These are phyloP conservation scores for Malurus cyaneus DNA, from an alignment of 2,113 vertebrate species.

Conservation along the genomic window DNA sequence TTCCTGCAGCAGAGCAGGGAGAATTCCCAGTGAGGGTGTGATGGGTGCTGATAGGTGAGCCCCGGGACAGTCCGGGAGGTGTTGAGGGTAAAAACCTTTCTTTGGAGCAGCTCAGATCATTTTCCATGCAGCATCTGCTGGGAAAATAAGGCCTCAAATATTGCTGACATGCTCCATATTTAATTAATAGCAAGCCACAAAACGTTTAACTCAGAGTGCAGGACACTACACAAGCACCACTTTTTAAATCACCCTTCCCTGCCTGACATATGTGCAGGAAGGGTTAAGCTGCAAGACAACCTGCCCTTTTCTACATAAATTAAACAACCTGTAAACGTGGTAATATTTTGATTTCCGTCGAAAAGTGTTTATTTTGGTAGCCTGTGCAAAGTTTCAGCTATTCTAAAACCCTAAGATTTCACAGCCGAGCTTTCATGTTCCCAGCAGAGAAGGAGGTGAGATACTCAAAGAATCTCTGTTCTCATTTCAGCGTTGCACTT, in stretches of 20 bases:
- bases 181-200: neutral
- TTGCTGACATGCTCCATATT: neutral
- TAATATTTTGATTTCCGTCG: neutral
- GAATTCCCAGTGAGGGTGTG: accelerated
- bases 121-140: accelerated
- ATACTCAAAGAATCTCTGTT: slow-evolving; percentile 49
- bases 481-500: slow-evolving; percentile 19
- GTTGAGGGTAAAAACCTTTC: neutral
- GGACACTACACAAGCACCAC: neutral
- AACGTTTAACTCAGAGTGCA: neutral
- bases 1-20: neutral
- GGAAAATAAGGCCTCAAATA: neutral
- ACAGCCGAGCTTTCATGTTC: slow-evolving; percentile 38
- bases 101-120: neutral
- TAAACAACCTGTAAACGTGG: neutral
- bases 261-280: neutral
- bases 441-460: slow-evolving; percentile 51
- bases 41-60: neutral
- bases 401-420: slow-evolving; percentile 33
- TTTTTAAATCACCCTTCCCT: neutral
- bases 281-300: neutral
- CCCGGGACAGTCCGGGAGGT: neutral
- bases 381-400: neutral
- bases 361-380: slow-evolving; percentile 50
- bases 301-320: neutral